phyloP scores from a whole-genome alignment of 2,113 vertebrate genomes.

The Alethe castanea region DNA sequence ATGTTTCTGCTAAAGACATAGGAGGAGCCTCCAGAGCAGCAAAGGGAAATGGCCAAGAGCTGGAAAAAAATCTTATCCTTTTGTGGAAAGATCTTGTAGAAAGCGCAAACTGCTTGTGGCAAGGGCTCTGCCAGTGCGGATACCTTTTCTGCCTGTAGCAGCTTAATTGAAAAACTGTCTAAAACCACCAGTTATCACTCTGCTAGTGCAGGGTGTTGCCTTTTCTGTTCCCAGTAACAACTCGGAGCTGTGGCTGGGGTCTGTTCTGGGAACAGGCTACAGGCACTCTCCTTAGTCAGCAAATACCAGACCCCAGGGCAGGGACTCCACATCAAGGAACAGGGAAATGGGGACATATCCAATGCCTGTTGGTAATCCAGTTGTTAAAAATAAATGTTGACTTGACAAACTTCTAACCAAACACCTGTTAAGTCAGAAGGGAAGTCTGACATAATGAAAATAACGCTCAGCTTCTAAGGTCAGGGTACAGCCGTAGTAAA shows the following conservation, averaged over 20 bases:
- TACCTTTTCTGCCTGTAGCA: neutral
- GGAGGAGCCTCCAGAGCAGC: neutral
- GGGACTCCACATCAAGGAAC: neutral
- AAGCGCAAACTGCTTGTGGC: neutral
- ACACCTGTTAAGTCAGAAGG: neutral
- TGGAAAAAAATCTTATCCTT: neutral
- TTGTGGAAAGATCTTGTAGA: neutral
- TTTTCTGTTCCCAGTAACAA: neutral
- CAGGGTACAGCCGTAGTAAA: neutral
- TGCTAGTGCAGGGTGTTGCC: neutral
- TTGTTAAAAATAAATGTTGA: neutral
- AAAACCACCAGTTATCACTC: neutral
- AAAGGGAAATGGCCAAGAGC: neutral
- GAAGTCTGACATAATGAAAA: neutral
- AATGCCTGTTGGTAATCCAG: neutral
- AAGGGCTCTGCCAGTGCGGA: neutral
- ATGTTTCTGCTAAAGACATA: neutral
- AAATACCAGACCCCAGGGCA: neutral
- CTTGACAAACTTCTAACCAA: neutral
- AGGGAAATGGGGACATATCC: fast-evolving
- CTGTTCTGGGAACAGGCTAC: neutral
- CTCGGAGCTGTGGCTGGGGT: neutral
- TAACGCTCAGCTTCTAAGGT: neutral
- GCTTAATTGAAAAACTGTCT: neutral
- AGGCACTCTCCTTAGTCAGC: neutral